Evolutionary conservation across 2,888 invertebrate species (phyloP), one percentile per base, ranked within the genome.

Genomic region (Athalia rosae): DNA sequence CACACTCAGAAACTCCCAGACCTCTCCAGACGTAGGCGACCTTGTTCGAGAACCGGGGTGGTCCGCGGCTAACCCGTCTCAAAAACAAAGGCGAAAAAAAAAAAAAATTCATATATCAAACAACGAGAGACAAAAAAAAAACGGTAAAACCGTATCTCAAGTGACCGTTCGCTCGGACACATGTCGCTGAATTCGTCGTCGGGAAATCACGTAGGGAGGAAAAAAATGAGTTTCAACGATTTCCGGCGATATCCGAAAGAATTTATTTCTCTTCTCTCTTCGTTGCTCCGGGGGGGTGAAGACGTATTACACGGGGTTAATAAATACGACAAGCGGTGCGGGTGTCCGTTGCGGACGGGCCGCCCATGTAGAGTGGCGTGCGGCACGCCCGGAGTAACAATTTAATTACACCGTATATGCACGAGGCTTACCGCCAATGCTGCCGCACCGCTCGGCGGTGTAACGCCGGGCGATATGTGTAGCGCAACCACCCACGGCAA

Each of bases 401-500:
- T 90, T 90, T 90, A 90, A 90, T 90, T 89, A 90, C 88, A 89
- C 85, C 85, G 83, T 84, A 83, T 83, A 81, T 82, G 78, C 78
- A 76, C 77, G 77, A n/a, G 53, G 53, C n/a, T 53, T 4, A 4
- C 11, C 11, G 7, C n/a, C 28, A 28, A 28, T 28, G 28, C 28
- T 28, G 28, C 28, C 28, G 50, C 11, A 63, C 9, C 28, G 15
- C 67, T 15, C n/a, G 48, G 41, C 50, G 28, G 28, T 45, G 47
- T 13, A 11, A 62, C n/a, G 53, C n/a, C 67, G 53, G 48, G 78
- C 82, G 85, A 87, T 89, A 88, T 86, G 87, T 87, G 88, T 87
- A 89, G 85, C 89, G 28, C 28, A 88, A 87, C 89, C 89, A 90
- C 89, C 89, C 89, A 88, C 89, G 86, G 87, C 88, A 89, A 89